Evolutionary conservation across 2,888 invertebrate species (phyloP).

Genomic region (Eumerus sabulonum): DNA sequence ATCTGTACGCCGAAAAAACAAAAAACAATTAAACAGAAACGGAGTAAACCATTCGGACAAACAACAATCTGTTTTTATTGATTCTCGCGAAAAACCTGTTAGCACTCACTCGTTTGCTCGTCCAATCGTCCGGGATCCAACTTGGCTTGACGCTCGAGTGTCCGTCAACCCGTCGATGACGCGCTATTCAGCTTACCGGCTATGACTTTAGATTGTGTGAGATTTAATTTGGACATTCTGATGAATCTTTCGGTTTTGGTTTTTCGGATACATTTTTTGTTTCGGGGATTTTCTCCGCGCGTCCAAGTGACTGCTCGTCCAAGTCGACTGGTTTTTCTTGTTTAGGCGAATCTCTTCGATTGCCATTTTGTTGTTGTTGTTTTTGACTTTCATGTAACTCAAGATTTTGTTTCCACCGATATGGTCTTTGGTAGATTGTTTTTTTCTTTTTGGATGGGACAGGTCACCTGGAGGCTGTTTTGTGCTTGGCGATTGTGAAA

Average conservation of each 20-base stretch:
- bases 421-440: background rate
- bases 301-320: slow-evolving; percentile 15
- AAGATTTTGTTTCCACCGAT: background rate
- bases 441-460: too few relatives aligned
- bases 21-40: too few relatives aligned
- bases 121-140: background rate
- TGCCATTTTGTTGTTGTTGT: slow-evolving; percentile 21
- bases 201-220: background rate
- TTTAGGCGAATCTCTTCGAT: slow-evolving; percentile 49
- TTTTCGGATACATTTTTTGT: too few relatives aligned
- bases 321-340: slow-evolving; percentile 61
- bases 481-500: background rate
- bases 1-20: background rate
- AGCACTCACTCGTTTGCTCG: background rate
- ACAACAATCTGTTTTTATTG: slow-evolving; percentile 13
- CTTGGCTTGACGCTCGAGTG: too few relatives aligned
- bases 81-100: slow-evolving; percentile 16
- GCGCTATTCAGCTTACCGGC: slow-evolving; percentile 7
- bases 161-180: background rate
- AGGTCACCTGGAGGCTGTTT: too few relatives aligned
- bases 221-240: slow-evolving; percentile 10
- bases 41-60: background rate
- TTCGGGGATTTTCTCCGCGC: slow-evolving; percentile 1
- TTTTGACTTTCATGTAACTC: slow-evolving; percentile 16
- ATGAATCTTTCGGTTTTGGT: background rate